Evolutionary conservation across 2,797 vertebrate genomes (phyloP).

Genomic region (Varecia variegata): DNA sequence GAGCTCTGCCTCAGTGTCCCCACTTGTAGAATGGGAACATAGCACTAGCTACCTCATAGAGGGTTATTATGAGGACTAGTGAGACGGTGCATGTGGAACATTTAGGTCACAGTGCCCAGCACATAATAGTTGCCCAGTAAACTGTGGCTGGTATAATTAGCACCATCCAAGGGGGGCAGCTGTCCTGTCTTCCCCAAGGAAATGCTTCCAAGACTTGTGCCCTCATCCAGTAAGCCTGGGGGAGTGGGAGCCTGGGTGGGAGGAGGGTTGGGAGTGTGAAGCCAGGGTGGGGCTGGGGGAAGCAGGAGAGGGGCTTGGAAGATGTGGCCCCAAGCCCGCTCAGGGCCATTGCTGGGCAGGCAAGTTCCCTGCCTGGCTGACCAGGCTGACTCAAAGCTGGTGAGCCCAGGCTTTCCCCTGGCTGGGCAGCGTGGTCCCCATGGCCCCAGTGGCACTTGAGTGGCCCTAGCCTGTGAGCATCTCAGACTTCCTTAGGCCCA

Average conservation of each 20-base stretch:
- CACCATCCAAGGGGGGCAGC: not conserved
- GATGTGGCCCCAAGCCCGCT: too few relatives aligned
- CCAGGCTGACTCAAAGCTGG: not conserved
- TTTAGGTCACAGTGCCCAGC: conserved; percentile 56
- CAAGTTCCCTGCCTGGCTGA: not conserved
- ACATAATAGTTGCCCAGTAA: not conserved
- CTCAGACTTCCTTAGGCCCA: not conserved
- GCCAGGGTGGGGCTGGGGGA: not conserved
- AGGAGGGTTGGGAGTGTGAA: not conserved
- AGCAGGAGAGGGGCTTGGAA: not conserved
- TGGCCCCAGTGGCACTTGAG: not conserved
- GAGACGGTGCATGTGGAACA: not conserved
- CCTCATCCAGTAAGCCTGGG: conserved; percentile 21
- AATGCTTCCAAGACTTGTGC: conserved; percentile 30
- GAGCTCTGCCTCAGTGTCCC: conserved; percentile 12
- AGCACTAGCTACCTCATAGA: conserved; percentile 61
- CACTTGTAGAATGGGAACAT: not conserved
- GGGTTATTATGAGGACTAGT: conserved; percentile 58
- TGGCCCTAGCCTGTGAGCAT: not conserved
- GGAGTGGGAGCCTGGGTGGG: not conserved
- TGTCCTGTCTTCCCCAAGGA: not conserved
- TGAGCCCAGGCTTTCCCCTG: not conserved
- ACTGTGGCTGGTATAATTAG: not conserved
- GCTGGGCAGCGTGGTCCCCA: not conserved
- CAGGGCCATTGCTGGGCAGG: not conserved